phyloP scores from a whole-genome alignment of 2,797 vertebrate genomes.

The Cyprinodon diabolis region DNA sequence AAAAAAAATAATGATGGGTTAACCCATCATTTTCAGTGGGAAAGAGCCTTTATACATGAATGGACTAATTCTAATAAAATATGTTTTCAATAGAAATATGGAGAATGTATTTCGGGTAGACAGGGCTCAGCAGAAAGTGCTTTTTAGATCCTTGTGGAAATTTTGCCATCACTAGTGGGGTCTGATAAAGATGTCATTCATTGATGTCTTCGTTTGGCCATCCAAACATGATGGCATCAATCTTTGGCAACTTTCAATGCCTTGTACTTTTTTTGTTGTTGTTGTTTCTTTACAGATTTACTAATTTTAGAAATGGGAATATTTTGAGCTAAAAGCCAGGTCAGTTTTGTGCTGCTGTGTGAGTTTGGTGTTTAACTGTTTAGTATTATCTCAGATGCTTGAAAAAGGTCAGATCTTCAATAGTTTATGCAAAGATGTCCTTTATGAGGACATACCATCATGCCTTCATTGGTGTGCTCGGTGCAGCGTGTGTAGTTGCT shows the following conservation, averaged over 20 bases:
- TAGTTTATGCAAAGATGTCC: not conserved
- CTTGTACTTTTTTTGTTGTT: not conserved
- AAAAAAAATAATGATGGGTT: too few species aligned
- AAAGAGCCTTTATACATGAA: too few species aligned
- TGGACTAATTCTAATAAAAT: too few species aligned
- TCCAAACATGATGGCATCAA: too few species aligned
- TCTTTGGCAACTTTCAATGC: not conserved
- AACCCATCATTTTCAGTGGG: too few species aligned
- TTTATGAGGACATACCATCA: conserved; percentile 82
- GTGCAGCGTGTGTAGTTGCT: conserved; percentile 95
- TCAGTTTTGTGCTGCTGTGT: not conserved
- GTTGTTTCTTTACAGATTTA: not conserved
- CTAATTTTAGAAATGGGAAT: not conserved
- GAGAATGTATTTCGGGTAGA: not conserved
- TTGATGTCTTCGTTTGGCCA: not conserved
- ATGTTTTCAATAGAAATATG: too few species aligned
- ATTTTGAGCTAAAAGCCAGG: not conserved
- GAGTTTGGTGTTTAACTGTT: not conserved
- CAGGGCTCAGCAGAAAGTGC: not conserved
- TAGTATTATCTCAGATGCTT: not conserved
- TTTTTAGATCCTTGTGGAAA: not conserved
- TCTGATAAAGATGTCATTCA: too few species aligned
- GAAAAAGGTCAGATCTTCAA: conserved; percentile 16
- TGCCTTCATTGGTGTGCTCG: conserved; percentile 84
- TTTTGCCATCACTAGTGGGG: not conserved